Evolutionary conservation across 2,113 vertebrate species (phyloP).

Genomic region (Megaleporinus macrocephalus): DNA sequence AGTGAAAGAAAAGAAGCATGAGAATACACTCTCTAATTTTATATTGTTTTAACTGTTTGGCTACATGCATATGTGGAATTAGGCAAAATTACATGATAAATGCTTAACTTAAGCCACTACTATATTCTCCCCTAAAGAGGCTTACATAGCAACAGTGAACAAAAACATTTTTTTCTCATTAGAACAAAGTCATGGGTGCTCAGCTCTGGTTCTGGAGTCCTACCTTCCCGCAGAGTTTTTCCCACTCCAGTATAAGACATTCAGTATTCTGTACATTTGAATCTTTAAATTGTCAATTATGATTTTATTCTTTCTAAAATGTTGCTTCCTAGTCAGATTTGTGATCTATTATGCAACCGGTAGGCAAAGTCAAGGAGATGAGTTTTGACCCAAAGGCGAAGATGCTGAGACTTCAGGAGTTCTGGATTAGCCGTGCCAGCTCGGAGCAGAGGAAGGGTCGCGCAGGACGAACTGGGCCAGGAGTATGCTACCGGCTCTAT

Average conservation of each 20-base stretch:
- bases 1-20: background rate
- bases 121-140: too few relatives aligned
- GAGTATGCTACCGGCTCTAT: constrained; percentile 91
- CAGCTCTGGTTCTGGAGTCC: too few relatives aligned
- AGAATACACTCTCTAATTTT: background rate
- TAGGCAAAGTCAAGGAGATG: constrained; percentile 96
- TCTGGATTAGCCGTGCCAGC: constrained; percentile 95
- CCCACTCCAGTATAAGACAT: too few relatives aligned
- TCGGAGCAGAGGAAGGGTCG: constrained; percentile 93
- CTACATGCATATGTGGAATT: too few relatives aligned
- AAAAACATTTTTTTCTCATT: too few relatives aligned
- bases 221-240: too few relatives aligned
- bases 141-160: too few relatives aligned
- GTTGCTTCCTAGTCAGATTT: background rate
- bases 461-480: constrained; percentile 88
- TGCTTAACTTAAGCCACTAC: too few relatives aligned
- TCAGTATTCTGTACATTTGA: too few relatives aligned
- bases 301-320: background rate
- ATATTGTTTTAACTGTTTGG: too few relatives aligned
- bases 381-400: constrained; percentile 91
- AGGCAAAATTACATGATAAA: too few relatives aligned
- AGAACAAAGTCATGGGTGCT: too few relatives aligned
- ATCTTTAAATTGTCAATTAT: background rate
- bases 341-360: background rate
- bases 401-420: constrained; percentile 92